A percentile compares a stretch with the other conserved stretches of the same genome.
phyloP scores from a whole-genome alignment of 2,888 invertebrate genomes.

The Melieria omissa region DNA sequence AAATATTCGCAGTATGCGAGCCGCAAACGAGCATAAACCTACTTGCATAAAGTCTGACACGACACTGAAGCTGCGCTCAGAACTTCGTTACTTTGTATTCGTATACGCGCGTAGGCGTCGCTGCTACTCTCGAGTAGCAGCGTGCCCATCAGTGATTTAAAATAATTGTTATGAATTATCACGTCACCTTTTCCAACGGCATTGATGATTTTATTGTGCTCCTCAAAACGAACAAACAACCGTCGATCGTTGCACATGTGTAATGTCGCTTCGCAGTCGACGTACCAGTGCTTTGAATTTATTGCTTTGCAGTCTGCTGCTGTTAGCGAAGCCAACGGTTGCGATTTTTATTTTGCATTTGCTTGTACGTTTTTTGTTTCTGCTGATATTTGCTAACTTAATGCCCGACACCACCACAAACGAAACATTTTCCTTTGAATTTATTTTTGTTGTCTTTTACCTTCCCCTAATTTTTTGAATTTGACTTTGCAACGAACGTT shows the following conservation, averaged over 20 bases:
- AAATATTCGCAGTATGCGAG: too few species aligned
- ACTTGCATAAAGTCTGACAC: too few species aligned
- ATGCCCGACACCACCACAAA: constrained; percentile 22
- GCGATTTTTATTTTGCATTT: constrained; percentile 14
- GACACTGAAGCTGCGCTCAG: too few species aligned
- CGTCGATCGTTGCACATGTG: constrained; percentile 19
- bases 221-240: constrained; percentile 19
- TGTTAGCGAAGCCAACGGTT: constrained; percentile 16
- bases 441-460: constrained; percentile 21
- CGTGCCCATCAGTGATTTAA: too few species aligned
- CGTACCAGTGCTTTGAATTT: constrained; percentile 16
- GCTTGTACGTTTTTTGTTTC: constrained; percentile 14
- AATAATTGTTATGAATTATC: constrained; percentile 20
- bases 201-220: constrained; percentile 14
- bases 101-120: too few species aligned
- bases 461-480: constrained; percentile 4
- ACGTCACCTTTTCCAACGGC: constrained; percentile 25
- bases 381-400: constrained; percentile 25
- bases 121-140: too few species aligned
- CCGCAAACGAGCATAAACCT: too few species aligned
- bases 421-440: constrained; percentile 24
- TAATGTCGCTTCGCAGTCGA: constrained; percentile 14
- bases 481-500: constrained; percentile 19
- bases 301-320: constrained; percentile 24
- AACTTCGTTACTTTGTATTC: too few species aligned